Conservation (phyloP, 2,797 vertebrate species). For the Phoxinus dragarum region DNA sequence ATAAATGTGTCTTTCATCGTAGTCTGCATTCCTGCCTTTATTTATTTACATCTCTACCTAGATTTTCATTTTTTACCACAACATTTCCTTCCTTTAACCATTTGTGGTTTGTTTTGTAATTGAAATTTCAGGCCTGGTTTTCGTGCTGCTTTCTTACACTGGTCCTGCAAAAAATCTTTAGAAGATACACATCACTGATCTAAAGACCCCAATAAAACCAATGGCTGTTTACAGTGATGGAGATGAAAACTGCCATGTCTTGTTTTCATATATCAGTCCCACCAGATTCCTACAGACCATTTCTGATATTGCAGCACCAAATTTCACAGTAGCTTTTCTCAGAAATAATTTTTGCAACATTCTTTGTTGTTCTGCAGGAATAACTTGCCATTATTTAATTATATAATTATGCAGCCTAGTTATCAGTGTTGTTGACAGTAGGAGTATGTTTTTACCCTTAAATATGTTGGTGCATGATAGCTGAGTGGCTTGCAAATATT, state of each 20-base stretch:
- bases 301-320: neutral
- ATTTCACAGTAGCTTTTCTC: neutral
- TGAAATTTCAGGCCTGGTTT: neutral
- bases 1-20: neutral
- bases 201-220: neutral
- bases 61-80: neutral
- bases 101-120: slow-evolving; percentile 12
- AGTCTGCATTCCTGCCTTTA: slow-evolving; percentile 11
- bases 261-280: neutral
- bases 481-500: neutral
- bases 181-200: neutral
- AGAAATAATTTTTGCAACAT: neutral
- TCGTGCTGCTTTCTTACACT: neutral
- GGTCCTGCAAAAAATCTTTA: neutral
- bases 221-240: slow-evolving; percentile 4
- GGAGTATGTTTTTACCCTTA: neutral
- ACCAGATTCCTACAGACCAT: neutral
- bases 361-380: neutral
- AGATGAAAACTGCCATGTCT: neutral
- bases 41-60: slow-evolving; percentile 22
- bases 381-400: neutral
- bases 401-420: neutral
- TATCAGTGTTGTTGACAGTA: neutral
- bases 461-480: neutral
- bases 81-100: slow-evolving; percentile 8